A percentile compares a stretch with the other conserved stretches of the same genome.
These are phyloP conservation scores for Eleutherodactylus coqui DNA, from an alignment of 2,797 vertebrate species.

Conservation along the genomic window DNA sequence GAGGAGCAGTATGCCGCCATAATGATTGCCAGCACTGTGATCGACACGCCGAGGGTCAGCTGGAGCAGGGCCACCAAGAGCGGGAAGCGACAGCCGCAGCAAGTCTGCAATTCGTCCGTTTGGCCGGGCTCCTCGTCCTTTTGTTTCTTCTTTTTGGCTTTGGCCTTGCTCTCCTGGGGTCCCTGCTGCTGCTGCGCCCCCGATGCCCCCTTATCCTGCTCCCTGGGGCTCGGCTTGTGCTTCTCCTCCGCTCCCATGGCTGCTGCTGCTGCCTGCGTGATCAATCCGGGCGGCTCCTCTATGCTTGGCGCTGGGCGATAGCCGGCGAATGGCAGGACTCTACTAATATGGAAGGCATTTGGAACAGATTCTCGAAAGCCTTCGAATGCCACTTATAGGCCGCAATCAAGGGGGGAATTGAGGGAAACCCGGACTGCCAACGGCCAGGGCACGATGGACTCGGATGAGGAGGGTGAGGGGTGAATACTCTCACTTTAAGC, in stretches of 20 bases:
- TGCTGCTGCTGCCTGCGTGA: not conserved
- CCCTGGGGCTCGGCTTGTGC: constrained; percentile 61
- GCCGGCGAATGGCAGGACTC: constrained; percentile 81
- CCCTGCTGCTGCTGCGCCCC: constrained; percentile 59
- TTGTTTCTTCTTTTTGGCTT: constrained; percentile 66
- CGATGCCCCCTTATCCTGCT: constrained; percentile 59
- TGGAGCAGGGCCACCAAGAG: constrained; percentile 88
- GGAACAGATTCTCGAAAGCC: constrained; percentile 80
- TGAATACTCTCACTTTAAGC: not conserved
- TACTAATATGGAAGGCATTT: constrained; percentile 99
- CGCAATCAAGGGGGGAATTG: constrained; percentile 64
- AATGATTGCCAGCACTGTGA: constrained; percentile 90
- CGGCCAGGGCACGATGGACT: constrained; percentile 48
- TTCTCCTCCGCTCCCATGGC: constrained; percentile 70
- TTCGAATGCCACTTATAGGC: constrained; percentile 88
- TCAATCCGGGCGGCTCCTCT: not conserved
- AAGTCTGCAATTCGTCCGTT: constrained; percentile 78
- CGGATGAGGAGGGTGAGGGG: not conserved
- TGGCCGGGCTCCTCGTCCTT: constrained; percentile 69
- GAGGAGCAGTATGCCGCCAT: constrained; percentile 89
- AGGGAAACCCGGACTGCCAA: constrained; percentile 87
- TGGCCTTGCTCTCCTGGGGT: constrained; percentile 65
- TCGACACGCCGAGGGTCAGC: constrained; percentile 87
- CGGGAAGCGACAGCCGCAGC: constrained; percentile 92
- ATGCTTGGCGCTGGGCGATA: constrained; percentile 64